Base-by-base conservation (phyloP, 2,888 invertebrate species). In the Galerucella pusilla region DNA sequence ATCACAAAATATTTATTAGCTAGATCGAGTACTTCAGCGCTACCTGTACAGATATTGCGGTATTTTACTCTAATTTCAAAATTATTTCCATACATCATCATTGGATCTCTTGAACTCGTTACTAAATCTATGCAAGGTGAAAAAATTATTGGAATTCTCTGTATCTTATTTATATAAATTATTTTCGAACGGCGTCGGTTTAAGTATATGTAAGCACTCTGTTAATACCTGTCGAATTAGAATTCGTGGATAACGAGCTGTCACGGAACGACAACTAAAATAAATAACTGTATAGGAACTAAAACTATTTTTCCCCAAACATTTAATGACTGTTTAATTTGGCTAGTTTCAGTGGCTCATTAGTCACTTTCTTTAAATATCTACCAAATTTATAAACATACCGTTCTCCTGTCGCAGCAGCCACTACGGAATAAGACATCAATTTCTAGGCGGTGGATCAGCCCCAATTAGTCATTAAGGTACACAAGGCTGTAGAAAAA, bases 1-100 rank as follows among this genome's bases (percentile, higher is more conserved):
- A 74, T 76, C 73, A 75, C 52, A 73, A 69, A 75, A 71, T 67
- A 71, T 71, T 61, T 73, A 76, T 72, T 68, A 73, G 64, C 57
- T 16, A 59, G 46, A 61, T 69, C 66, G 54, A 75, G 72, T 75
- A 73, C 72, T 67, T 71, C 57, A 42, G 57, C 49, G 64, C 57
- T 71, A 68, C 71, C 75, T 71, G 59, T 68, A 45, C 28, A 60
- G 5, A 74, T 68, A 64, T 45, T 35, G 20, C 20, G 20, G 16
- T 65, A 42, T 46, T 65, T 20, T 49, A 46, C 12, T 67, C 46
- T 45, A 65, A 45, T 45, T 45, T 45, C 46, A 12, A 46, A 65
- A 65, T 46, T 46, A 46, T 42, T 63, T 16, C 20, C 10, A 14
- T 42, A 52, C 25, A 60, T 25, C n/a, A 14, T n/a, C 45, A 12